Base-by-base conservation (phyloP, 2,888 invertebrate species). In the Idaea dimidiata region DNA sequence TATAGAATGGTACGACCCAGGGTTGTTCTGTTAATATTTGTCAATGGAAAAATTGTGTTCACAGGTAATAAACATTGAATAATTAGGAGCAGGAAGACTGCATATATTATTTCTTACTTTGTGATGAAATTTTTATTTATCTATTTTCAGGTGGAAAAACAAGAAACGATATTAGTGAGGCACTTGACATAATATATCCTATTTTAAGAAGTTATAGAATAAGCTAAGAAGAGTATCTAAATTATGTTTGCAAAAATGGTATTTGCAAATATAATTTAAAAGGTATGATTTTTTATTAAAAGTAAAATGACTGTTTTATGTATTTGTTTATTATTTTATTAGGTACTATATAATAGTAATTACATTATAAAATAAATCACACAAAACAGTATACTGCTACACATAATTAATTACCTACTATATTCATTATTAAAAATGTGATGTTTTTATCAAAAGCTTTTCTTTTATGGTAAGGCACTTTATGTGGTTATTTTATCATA, bases 11-110 rank as follows among this genome's bases (percentile, higher is more conserved):
- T 99, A 55, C 96, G 97, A 78, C 99, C 99, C 0, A 95, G 98
- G 72, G 96, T 99, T 71, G 99, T 99, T n/a, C 90, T 99, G 68
- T 93, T 99, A 14, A 99, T 99, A 85, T 99, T 99, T 93, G 99
- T 99, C 0, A 99, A 99, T 86, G 99, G 99, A 62, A 99, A 99
- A 94, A 96, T 99, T 72, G 99, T 99, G 1, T 96, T 99, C 68
- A 99, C 99, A 79, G 94, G 94, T 91, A 79, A 70, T 57, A 67
- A 8, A 17, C n/a, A n/a, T n/a, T n/a, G n/a, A n/a, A n/a, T n/a
- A n/a, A n/a, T 24, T 24, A 24, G 24, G 1, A 24, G 24, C 24
- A 18, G n/a, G n/a, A n/a, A n/a, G n/a, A n/a, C n/a, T n/a, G n/a
- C 33, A 6, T 58, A 33, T 55, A 1, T 58, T 59, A 18, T 16